Percentiles rank a stretch among this genome's conserved stretches.
These are phyloP conservation scores for Tapirus terrestris DNA, from an alignment of 2,113 vertebrate genomes.

Conservation along the genomic window DNA sequence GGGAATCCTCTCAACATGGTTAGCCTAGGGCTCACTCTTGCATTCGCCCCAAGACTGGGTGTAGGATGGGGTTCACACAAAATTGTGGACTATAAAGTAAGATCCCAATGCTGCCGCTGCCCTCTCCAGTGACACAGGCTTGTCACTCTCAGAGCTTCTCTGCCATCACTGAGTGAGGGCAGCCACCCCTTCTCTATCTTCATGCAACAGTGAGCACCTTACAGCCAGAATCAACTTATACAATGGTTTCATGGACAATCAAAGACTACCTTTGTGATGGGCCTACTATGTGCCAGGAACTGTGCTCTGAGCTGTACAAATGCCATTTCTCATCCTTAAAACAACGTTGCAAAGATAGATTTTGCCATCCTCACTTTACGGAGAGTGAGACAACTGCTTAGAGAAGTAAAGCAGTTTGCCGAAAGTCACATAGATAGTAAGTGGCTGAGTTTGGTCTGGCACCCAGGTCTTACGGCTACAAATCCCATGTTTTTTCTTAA, in stretches of 20 bases:
- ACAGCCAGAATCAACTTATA: not conserved
- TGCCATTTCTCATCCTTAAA: not conserved
- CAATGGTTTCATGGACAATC: not conserved
- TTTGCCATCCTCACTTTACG: not conserved
- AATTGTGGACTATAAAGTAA: not conserved
- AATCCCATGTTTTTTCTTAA: not conserved
- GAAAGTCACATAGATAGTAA: not conserved
- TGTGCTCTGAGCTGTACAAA: not conserved
- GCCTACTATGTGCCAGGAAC: not conserved
- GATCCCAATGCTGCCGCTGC: not conserved
- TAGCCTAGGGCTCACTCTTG: not conserved
- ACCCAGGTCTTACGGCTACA: not conserved
- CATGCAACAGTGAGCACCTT: not conserved
- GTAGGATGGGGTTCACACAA: not conserved
- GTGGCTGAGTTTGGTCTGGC: not conserved
- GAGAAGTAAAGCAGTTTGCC: not conserved
- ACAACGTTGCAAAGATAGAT: not conserved
- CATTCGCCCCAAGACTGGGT: not conserved
- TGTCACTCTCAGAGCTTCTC: not conserved
- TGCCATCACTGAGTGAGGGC: not conserved
- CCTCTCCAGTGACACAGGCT: not conserved
- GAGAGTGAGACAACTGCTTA: not conserved
- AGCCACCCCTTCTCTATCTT: not conserved
- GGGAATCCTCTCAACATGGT: not conserved
- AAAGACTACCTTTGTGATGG: not conserved